Conservation (phyloP, 2,888 invertebrate genomes). For the Acleris cristana region DNA sequence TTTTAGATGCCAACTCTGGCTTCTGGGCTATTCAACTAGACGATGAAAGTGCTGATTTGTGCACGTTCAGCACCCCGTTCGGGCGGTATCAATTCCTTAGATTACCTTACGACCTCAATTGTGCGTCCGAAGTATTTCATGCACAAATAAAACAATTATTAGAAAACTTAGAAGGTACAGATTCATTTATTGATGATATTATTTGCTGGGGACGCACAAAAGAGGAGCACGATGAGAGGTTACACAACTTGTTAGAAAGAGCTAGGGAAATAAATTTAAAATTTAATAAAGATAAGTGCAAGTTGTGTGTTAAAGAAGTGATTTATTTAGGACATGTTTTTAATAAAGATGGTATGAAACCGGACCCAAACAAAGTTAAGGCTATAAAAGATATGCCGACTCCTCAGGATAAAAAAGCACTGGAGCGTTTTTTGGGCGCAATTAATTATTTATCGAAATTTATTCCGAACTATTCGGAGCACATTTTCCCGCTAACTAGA, state of each 20-base stretch:
- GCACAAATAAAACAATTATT: constrained; percentile 1
- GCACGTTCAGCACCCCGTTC: neutral
- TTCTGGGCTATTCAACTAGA: neutral
- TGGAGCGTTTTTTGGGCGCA: constrained; percentile 21
- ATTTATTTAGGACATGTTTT: constrained; percentile 20
- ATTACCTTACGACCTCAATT: neutral
- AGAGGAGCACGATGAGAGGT: neutral
- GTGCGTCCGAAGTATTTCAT: constrained; percentile 2
- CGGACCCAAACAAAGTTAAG: constrained; percentile 7
- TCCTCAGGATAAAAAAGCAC: neutral
- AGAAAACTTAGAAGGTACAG: constrained; percentile 16
- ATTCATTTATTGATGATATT: constrained; percentile 23
- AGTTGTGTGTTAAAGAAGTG: constrained; percentile 10
- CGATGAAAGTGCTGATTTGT: neutral
- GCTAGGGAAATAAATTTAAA: constrained; percentile 12
- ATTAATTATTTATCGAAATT: constrained; percentile 24
- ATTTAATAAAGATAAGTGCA: constrained; percentile 28
- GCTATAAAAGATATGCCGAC: neutral
- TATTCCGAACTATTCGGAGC: constrained; percentile 21
- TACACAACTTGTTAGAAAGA: constrained; percentile 2
- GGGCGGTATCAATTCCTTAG: neutral
- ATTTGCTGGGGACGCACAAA: constrained; percentile 12
- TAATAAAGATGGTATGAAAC: constrained; percentile 23
- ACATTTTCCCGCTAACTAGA: constrained; percentile 1
- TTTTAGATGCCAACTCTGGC: neutral